Conservation (phyloP, 1,140 invertebrate species). For the Halictus rubicundus region DNA sequence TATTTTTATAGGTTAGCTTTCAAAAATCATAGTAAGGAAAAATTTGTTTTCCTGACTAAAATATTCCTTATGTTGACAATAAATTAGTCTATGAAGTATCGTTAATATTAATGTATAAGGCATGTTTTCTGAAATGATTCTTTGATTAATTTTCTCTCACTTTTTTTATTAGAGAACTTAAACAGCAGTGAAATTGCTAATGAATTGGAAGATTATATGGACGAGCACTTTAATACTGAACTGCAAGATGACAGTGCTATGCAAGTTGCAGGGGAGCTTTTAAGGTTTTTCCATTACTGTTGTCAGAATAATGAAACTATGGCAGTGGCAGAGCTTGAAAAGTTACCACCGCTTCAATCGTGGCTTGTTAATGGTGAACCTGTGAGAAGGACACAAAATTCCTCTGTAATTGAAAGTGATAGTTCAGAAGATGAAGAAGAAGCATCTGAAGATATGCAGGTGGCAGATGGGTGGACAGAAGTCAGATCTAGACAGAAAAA, state of each 20-base stretch:
- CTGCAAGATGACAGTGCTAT: conserved; percentile 70
- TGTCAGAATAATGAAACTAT: conserved; percentile 48
- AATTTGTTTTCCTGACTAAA: too few relatives aligned
- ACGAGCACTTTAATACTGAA: conserved; percentile 67
- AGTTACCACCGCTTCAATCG: conserved; percentile 67
- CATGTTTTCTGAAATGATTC: neutral
- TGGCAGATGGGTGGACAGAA: conserved; percentile 61
- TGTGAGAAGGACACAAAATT: conserved; percentile 10
- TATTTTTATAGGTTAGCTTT: too few relatives aligned
- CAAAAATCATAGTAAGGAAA: too few relatives aligned
- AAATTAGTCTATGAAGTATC: too few relatives aligned
- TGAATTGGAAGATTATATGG: conserved; percentile 72
- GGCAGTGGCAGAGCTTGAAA: conserved; percentile 62
- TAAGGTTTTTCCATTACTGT: conserved; percentile 69
- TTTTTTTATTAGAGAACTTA: conserved; percentile 63
- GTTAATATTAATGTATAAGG: neutral
- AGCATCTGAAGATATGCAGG: conserved; percentile 45
- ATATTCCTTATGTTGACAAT: too few relatives aligned
- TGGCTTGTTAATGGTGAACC: conserved; percentile 63
- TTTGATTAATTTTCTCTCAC: neutral
- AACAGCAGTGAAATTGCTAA: conserved; percentile 60
- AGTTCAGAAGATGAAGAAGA: conserved; percentile 44
- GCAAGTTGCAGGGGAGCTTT: conserved; percentile 71
- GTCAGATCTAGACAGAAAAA: conserved; percentile 63
- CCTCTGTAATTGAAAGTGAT: neutral